Conservation (phyloP, 1,140 invertebrate species). For the Oedothorax gibbosus region DNA sequence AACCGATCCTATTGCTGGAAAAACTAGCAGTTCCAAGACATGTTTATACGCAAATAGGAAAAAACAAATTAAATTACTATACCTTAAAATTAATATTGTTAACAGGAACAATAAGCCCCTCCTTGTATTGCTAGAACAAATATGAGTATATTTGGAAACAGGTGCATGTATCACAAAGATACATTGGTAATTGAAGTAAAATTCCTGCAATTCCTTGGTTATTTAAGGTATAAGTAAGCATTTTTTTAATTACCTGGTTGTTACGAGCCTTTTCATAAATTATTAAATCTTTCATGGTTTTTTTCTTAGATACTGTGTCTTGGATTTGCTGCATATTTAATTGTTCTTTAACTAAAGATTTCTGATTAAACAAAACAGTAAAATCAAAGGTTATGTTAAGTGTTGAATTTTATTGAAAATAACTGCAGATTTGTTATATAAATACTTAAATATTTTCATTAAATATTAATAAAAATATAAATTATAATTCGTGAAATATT, state of each 20-base stretch:
- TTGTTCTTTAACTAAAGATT: conserved; percentile 25
- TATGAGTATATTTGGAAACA: not conserved
- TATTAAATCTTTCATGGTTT: conserved; percentile 21
- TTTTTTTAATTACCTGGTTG: conserved; percentile 22
- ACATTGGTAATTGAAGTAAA: not conserved
- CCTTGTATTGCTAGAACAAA: not conserved
- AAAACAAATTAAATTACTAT: not conserved
- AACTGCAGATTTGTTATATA: too few species aligned
- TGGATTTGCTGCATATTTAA: conserved; percentile 7
- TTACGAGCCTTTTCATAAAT: conserved; percentile 27
- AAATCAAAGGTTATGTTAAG: not conserved
- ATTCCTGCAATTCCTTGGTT: not conserved
- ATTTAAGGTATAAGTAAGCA: not conserved
- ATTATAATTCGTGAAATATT: too few species aligned
- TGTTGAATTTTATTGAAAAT: too few species aligned
- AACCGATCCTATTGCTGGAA: too few species aligned
- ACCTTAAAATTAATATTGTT: not conserved
- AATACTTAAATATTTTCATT: too few species aligned
- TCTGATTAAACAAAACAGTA: conserved; percentile 1
- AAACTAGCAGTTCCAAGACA: too few species aligned
- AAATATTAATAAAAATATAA: too few species aligned
- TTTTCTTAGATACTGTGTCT: not conserved
- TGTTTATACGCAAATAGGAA: too few species aligned
- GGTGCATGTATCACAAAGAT: not conserved
- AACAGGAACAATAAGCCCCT: too few species aligned